Percentiles rank a stretch among this genome's conserved stretches.
These are phyloP conservation scores for Lutraria lutraria DNA, from an alignment of 2,888 invertebrate species.

Conservation along the genomic window DNA sequence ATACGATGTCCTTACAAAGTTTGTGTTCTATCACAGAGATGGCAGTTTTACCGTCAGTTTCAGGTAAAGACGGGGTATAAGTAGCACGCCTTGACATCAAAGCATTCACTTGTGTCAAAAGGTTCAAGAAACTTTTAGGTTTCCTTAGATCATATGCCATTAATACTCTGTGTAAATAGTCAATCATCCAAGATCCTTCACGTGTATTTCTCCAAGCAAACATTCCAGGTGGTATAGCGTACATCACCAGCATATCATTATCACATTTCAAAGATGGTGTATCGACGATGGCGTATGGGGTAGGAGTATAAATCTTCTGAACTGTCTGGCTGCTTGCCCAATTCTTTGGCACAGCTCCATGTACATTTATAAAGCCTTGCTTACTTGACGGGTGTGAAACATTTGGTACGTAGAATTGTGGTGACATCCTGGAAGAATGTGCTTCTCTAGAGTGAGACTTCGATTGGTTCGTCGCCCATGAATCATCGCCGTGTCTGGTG, in stretches of 20 bases:
- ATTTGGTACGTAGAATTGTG: constrained; percentile 10
- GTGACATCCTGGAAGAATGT: neutral
- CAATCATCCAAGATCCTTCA: constrained; percentile 68
- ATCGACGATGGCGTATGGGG: constrained; percentile 48
- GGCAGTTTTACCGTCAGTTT: constrained; percentile 57
- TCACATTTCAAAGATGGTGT: constrained; percentile 60
- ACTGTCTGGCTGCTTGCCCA: neutral
- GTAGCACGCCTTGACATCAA: constrained; percentile 56
- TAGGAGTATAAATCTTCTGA: neutral
- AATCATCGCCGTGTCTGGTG: constrained; percentile 43
- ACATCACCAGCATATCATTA: constrained; percentile 67
- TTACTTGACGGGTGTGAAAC: neutral
- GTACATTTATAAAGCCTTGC: neutral
- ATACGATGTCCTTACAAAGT: constrained; percentile 59
- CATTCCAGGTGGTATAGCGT: constrained; percentile 63
- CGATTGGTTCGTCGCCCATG: constrained; percentile 37
- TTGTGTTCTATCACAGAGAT: constrained; percentile 66
- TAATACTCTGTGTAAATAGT: constrained; percentile 58
- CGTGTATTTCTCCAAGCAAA: constrained; percentile 65
- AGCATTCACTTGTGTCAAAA: constrained; percentile 54
- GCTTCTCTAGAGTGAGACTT: neutral
- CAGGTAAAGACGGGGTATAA: constrained; percentile 44
- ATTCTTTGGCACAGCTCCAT: neutral
- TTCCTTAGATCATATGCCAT: constrained; percentile 55
- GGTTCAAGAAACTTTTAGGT: constrained; percentile 52